Percentiles rank a stretch among this genome's conserved stretches.
Evolutionary conservation across 2,797 vertebrate genomes (phyloP).

Genomic region (Sebastes itinus): DNA sequence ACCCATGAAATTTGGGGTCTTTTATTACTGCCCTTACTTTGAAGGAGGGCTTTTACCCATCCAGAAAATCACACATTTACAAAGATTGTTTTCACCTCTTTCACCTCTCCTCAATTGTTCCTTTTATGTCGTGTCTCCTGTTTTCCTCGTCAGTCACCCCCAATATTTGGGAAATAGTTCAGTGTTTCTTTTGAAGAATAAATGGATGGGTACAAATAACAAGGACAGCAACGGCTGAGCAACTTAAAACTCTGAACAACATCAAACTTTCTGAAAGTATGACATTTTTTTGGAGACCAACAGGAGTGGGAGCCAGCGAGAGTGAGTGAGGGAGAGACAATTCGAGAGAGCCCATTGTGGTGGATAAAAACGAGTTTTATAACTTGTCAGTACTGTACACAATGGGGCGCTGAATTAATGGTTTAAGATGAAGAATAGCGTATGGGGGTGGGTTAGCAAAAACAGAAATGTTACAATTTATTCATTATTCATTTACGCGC

Average conservation of each 20-base stretch:
- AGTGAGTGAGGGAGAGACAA: conserved; percentile 10
- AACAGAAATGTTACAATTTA: conserved; percentile 32
- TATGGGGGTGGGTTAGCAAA: conserved; percentile 28
- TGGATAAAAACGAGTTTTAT: conserved; percentile 34
- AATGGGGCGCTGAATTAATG: conserved; percentile 43
- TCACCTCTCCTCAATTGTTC: conserved; percentile 18
- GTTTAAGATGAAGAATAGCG: conserved; percentile 26
- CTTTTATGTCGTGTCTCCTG: conserved; percentile 14
- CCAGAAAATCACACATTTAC: conserved; percentile 31
- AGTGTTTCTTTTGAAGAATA: conserved; percentile 31
- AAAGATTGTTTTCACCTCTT: conserved; percentile 31
- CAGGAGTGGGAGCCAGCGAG: neutral
- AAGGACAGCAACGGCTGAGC: neutral
- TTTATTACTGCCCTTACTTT: conserved; percentile 9
- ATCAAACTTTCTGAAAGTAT: conserved; percentile 41
- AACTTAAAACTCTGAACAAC: conserved; percentile 27
- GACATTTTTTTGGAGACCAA: conserved; percentile 5
- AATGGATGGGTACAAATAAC: conserved; percentile 11
- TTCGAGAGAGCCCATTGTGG: conserved; percentile 30
- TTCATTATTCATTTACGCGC: conserved; percentile 44
- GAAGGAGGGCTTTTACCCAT: neutral
- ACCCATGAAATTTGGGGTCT: neutral
- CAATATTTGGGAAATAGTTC: conserved; percentile 4
- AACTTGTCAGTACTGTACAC: conserved; percentile 51
- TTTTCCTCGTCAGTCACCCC: conserved; percentile 16